These are phyloP conservation scores for Plebejus melissa DNA, from an alignment of 2,888 invertebrate species.

Conservation along the genomic window DNA sequence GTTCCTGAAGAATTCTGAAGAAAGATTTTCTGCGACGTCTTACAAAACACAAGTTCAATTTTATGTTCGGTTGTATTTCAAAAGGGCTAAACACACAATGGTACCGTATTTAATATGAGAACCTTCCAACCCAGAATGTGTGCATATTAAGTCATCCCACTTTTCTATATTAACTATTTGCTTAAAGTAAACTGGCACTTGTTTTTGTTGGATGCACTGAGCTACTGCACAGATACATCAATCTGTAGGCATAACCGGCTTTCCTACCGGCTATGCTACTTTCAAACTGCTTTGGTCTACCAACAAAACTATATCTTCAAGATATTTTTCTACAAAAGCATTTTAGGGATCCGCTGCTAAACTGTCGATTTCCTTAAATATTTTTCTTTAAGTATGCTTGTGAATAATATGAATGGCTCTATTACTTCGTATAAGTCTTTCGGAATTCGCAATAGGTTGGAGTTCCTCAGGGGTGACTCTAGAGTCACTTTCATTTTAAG, in stretches of 20 bases:
- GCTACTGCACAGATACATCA: not conserved
- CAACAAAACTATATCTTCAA: conserved; percentile 8
- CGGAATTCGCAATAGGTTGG: not conserved
- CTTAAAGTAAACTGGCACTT: conserved; percentile 2
- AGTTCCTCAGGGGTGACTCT: not conserved
- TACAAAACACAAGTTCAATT: no score
- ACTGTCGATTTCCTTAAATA: not conserved
- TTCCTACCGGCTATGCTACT: conserved; percentile 18
- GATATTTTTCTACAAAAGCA: conserved; percentile 1
- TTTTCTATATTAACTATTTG: not conserved
- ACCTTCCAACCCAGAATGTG: not conserved
- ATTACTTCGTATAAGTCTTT: not conserved
- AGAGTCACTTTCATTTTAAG: not conserved
- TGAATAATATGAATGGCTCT: no score
- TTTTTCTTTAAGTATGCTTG: not conserved
- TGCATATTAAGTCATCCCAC: not conserved
- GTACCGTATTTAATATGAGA: not conserved
- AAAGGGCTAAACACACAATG: not conserved
- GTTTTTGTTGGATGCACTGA: conserved; percentile 1
- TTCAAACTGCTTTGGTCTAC: conserved; percentile 20
- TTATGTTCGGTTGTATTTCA: no score
- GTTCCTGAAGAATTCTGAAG: no score
- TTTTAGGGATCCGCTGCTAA: not conserved
- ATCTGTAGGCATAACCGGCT: conserved; percentile 18
- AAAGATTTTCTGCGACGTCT: no score